A percentile compares a stretch with the other conserved stretches of the same genome.
Conservation (phyloP, 2,113 vertebrate genomes). For the Carassius gibelio region DNA sequence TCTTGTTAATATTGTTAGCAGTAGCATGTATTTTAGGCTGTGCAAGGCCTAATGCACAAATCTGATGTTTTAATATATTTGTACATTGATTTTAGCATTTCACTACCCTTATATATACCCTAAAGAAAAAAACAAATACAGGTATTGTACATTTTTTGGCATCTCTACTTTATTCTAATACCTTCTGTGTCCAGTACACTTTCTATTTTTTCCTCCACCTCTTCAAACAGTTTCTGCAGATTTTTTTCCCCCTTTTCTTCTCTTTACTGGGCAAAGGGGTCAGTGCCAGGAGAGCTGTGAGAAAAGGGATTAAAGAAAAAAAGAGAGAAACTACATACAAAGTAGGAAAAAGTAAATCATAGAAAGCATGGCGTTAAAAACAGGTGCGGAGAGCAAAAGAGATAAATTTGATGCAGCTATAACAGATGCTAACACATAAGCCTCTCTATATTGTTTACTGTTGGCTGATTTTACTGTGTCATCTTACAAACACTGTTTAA, state of each 20-base stretch:
- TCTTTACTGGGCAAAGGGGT: slow-evolving; percentile 41
- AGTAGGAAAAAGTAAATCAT: not conserved
- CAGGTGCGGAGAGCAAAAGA: not conserved
- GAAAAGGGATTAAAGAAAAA: slow-evolving; percentile 64
- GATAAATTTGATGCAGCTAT: not conserved
- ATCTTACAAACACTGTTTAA: not conserved
- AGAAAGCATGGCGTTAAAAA: not conserved
- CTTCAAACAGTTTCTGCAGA: slow-evolving; percentile 2
- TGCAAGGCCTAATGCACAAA: not conserved
- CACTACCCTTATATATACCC: not conserved
- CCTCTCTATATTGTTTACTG: not conserved
- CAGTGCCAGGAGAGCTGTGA: slow-evolving; percentile 66
- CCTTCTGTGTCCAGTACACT: not conserved
- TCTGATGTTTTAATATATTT: not conserved
- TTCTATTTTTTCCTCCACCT: slow-evolving; percentile 6
- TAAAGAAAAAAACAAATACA: too few relatives aligned
- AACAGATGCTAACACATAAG: not conserved
- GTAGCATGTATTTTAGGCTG: not conserved
- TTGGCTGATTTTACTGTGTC: slow-evolving; percentile 5
- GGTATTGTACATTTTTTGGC: too few relatives aligned
- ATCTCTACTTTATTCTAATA: not conserved
- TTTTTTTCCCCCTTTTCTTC: slow-evolving; percentile 17
- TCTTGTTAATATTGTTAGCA: not conserved
- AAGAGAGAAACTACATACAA: not conserved
- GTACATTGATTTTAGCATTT: not conserved